Conservation (phyloP, 2,888 invertebrate species). For the Pecten maximus region DNA sequence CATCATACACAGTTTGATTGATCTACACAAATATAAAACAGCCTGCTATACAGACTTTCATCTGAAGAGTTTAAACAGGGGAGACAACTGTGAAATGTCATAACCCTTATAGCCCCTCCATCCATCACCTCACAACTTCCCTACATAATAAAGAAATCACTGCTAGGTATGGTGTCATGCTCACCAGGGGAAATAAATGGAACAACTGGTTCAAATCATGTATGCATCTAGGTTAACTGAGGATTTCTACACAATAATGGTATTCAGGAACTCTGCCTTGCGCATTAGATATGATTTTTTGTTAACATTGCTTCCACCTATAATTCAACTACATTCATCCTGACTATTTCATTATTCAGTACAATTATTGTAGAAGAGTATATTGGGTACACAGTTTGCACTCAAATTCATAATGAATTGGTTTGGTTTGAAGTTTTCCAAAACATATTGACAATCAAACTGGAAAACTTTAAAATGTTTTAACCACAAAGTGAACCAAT, state of each 20-base stretch:
- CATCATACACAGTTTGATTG: background rate
- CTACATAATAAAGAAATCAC: background rate
- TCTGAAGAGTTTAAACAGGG: background rate
- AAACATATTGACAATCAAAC: background rate
- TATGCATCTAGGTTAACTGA: background rate
- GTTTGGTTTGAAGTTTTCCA: no score
- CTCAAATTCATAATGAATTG: no score
- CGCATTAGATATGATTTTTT: no score
- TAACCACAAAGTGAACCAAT: background rate
- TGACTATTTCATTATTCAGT: no score
- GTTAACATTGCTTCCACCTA: no score
- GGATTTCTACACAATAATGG: background rate
- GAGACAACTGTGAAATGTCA: slow-evolving; percentile 5
- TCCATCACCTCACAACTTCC: background rate
- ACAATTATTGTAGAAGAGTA: no score
- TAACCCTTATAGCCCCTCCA: background rate
- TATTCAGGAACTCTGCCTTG: background rate
- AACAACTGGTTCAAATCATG: background rate
- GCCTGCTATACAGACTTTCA: background rate
- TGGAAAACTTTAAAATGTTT: background rate
- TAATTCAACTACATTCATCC: no score
- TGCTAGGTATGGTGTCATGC: background rate
- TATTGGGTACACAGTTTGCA: no score
- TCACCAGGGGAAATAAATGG: background rate
- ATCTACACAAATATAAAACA: background rate